Evolutionary conservation across 23 tunicate genomes (phyloP).

Genomic region (Corella eumyota): DNA sequence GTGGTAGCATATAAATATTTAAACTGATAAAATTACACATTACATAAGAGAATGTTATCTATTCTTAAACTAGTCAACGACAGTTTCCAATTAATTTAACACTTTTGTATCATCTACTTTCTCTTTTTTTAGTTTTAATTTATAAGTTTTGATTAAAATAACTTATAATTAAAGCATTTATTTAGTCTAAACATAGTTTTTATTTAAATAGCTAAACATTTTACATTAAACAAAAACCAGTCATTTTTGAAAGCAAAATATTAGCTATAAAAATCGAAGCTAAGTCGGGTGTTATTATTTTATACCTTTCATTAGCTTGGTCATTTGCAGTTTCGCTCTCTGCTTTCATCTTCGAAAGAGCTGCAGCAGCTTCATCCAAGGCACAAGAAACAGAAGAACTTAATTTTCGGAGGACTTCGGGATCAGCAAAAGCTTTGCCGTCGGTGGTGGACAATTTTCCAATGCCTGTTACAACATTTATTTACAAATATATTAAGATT

Average conservation of each 20-base stretch:
- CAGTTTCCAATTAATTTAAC: no score
- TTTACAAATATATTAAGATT: not conserved
- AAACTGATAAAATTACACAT: no score
- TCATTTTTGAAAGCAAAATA: no score
- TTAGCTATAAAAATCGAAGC: not conserved
- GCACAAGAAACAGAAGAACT: conserved; percentile 86
- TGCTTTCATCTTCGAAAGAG: conserved; percentile 18
- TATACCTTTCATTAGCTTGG: conserved; percentile 7
- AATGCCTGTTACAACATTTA: conserved; percentile 34
- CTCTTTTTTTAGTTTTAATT: no score
- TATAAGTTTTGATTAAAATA: no score
- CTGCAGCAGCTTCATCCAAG: conserved; percentile 83
- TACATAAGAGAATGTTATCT: no score
- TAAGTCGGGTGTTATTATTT: not conserved
- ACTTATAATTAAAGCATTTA: no score
- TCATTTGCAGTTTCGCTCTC: conserved; percentile 11
- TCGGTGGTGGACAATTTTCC: conserved; percentile 84
- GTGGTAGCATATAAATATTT: no score
- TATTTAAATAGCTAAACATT: no score
- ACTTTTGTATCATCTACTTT: no score
- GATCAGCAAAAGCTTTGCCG: conserved; percentile 92
- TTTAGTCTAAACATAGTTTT: not conserved
- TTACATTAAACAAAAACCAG: no score
- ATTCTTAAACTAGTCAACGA: no score
- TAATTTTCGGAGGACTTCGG: conserved; percentile 60